A percentile compares a stretch with the other conserved stretches of the same genome.
Evolutionary conservation across 2,113 vertebrate genomes (phyloP).

Genomic region (Choloepus hoffmanni): DNA sequence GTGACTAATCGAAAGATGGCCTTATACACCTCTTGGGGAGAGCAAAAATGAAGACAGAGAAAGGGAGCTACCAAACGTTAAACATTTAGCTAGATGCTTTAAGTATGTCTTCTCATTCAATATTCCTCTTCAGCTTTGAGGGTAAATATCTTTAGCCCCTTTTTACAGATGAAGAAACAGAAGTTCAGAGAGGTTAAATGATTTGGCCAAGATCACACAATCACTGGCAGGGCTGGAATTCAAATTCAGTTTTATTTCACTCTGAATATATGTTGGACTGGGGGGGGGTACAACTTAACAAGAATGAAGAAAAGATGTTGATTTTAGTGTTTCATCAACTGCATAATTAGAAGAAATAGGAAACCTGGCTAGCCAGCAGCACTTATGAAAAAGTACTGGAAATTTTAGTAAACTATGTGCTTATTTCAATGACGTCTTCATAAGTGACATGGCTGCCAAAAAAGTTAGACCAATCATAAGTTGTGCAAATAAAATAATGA

Average conservation of each 20-base stretch:
- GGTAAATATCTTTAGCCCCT: background rate
- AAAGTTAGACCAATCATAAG: background rate
- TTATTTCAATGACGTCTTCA: constrained; percentile 5
- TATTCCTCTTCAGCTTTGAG: background rate
- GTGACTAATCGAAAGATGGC: background rate
- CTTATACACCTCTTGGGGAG: background rate
- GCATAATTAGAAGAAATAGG: constrained; percentile 9
- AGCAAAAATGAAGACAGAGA: constrained; percentile 14
- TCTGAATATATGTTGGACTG: background rate
- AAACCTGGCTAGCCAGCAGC: constrained; percentile 15
- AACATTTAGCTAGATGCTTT: background rate
- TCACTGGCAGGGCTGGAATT: background rate
- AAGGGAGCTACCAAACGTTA: background rate
- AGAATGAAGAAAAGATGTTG: constrained; percentile 5
- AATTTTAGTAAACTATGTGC: background rate
- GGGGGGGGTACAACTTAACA: background rate
- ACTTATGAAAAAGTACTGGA: background rate
- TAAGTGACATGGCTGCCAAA: background rate
- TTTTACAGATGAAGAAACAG: constrained; percentile 44
- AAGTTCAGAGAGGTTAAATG: background rate
- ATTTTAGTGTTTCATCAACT: constrained; percentile 16
- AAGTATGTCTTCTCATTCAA: background rate
- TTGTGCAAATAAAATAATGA: background rate
- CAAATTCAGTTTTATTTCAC: background rate
- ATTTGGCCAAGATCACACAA: background rate